phyloP scores from a whole-genome alignment of 2,888 invertebrate species.

The Dynastes maya region DNA sequence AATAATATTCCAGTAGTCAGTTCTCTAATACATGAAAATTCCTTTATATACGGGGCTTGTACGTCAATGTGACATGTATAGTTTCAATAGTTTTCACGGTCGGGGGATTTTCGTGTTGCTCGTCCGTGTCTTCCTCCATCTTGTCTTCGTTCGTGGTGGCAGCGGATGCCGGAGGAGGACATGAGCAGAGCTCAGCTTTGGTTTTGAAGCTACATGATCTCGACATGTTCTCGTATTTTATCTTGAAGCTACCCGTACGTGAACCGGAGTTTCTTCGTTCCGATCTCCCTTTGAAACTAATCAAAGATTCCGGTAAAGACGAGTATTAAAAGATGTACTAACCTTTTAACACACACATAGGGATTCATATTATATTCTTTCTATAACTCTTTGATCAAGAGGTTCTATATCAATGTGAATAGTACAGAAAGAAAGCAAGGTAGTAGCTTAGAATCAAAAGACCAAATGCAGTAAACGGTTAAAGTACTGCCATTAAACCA shows the following conservation, averaged over 20 bases:
- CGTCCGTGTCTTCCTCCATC: slow-evolving; percentile 51
- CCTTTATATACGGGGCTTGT: slow-evolving; percentile 67
- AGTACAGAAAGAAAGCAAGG: slow-evolving; percentile 18
- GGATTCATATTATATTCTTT: slow-evolving; percentile 35
- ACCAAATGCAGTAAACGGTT: neutral
- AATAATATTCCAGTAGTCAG: neutral
- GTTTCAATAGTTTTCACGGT: slow-evolving; percentile 66
- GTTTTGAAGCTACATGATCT: slow-evolving; percentile 69
- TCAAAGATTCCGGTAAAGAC: slow-evolving; percentile 48
- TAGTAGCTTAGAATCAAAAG: neutral
- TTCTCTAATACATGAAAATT: neutral
- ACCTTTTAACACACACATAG: slow-evolving; percentile 34
- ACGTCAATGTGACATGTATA: slow-evolving; percentile 69
- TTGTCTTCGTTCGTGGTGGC: slow-evolving; percentile 48
- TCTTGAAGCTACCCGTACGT: slow-evolving; percentile 67
- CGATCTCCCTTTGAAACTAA: slow-evolving; percentile 67
- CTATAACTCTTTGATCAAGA: slow-evolving; percentile 5
- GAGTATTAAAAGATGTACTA: slow-evolving; percentile 45
- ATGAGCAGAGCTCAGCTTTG: slow-evolving; percentile 67
- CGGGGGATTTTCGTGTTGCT: slow-evolving; percentile 53
- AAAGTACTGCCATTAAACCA: neutral
- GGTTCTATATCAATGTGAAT: slow-evolving; percentile 18
- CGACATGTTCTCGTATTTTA: slow-evolving; percentile 68
- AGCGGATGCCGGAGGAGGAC: slow-evolving; percentile 58
- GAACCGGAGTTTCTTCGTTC: slow-evolving; percentile 65